phyloP scores from a whole-genome alignment of 1,140 invertebrate genomes.

The Papilio polyxenes region DNA sequence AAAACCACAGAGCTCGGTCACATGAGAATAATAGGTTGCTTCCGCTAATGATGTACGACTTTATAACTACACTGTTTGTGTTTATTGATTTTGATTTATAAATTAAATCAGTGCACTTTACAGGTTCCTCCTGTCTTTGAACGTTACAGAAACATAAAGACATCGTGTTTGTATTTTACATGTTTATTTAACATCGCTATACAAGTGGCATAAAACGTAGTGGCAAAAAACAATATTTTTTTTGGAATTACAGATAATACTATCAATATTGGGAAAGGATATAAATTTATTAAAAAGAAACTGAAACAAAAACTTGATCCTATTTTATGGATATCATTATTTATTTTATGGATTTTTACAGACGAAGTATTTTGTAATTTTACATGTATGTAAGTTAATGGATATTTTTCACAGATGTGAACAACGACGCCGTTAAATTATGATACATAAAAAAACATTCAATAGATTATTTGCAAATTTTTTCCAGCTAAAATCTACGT shows the following conservation, averaged over 20 bases:
- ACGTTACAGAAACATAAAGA: neutral
- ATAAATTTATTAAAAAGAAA: too few species aligned
- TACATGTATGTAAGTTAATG: neutral
- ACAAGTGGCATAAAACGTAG: too few species aligned
- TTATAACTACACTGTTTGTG: conserved; percentile 14
- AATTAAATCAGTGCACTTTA: neutral
- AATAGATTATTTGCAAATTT: conserved; percentile 27
- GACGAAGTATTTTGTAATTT: neutral
- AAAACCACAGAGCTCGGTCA: conserved; percentile 46
- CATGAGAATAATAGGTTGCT: conserved; percentile 52
- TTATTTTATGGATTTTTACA: too few species aligned
- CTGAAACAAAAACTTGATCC: too few species aligned
- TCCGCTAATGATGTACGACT: conserved; percentile 53
- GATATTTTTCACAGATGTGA: neutral
- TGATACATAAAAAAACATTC: conserved; percentile 6
- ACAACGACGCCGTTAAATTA: neutral
- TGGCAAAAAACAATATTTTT: too few species aligned
- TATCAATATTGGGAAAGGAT: too few species aligned
- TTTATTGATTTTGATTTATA: conserved; percentile 11
- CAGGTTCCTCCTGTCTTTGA: neutral
- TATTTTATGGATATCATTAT: too few species aligned
- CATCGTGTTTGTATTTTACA: neutral
- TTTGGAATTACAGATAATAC: too few species aligned
- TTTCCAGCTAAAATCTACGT: conserved; percentile 24
- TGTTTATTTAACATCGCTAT: neutral